Conservation (phyloP, 1,140 invertebrate genomes). For the Gonatopus flavifemur region DNA sequence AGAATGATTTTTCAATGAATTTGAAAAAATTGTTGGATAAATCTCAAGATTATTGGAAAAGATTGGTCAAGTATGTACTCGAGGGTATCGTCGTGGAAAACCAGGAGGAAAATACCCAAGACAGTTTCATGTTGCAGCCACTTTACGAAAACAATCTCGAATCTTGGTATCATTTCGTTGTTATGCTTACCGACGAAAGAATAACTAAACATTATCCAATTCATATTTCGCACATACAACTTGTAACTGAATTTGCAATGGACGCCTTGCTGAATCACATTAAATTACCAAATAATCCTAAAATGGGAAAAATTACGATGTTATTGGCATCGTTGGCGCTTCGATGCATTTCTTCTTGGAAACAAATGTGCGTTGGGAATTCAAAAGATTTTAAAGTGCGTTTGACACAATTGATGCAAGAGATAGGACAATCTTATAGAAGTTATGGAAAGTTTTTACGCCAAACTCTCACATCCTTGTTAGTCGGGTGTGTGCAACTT, state of each 20-base stretch:
- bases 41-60: conserved; percentile 40
- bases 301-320: conserved; percentile 40
- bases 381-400: conserved; percentile 35
- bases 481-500: conserved; percentile 47
- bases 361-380: conserved; percentile 40
- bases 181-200: conserved; percentile 50
- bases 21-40: conserved; percentile 49
- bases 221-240: conserved; percentile 32
- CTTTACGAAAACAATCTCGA: conserved; percentile 51
- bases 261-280: conserved; percentile 41
- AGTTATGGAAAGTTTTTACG: conserved; percentile 42
- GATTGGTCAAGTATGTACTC: conserved; percentile 45
- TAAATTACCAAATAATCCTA: conserved; percentile 29
- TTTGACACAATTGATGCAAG: conserved; percentile 43
- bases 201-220: conserved; percentile 37
- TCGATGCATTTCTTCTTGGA: conserved; percentile 47
- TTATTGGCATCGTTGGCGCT: conserved; percentile 46
- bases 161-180: conserved; percentile 53
- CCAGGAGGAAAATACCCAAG: conserved; percentile 1
- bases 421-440: conserved; percentile 46
- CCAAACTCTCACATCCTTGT: conserved; percentile 45
- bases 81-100: conserved; percentile 1
- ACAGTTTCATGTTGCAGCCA: conserved; percentile 15
- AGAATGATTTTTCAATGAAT: conserved; percentile 47
- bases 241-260: conserved; percentile 41